phyloP scores from a whole-genome alignment of 1,140 invertebrate genomes.

The Orius laevigatus region DNA sequence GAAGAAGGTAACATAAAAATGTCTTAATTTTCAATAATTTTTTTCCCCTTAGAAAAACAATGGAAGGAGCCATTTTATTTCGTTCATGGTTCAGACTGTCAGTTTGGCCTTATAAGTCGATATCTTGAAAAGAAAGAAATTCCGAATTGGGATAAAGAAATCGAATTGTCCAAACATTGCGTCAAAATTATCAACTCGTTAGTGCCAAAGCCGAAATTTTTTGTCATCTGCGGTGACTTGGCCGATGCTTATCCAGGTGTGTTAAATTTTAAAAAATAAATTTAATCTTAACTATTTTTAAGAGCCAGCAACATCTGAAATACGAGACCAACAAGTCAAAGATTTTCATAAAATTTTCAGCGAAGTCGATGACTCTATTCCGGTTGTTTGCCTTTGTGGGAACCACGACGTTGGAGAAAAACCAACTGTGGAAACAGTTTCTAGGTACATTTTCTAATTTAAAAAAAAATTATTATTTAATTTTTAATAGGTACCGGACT shows the following conservation, averaged over 20 bases:
- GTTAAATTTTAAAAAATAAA: constrained; percentile 4
- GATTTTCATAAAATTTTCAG: constrained; percentile 31
- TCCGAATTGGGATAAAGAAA: constrained; percentile 33
- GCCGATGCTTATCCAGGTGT: constrained; percentile 33
- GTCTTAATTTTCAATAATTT: no score
- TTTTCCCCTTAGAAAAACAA: constrained; percentile 15
- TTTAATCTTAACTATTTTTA: not conserved
- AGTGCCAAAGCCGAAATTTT: constrained; percentile 33
- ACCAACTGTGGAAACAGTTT: constrained; percentile 29
- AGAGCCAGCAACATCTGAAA: constrained; percentile 15
- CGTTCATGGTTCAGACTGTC: constrained; percentile 35
- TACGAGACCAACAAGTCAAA: constrained; percentile 25
- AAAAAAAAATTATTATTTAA: not conserved
- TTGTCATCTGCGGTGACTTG: constrained; percentile 39
- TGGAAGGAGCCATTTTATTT: constrained; percentile 28
- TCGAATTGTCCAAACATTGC: constrained; percentile 25
- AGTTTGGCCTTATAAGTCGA: constrained; percentile 34
- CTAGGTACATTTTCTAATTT: constrained; percentile 16
- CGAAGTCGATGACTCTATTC: constrained; percentile 29
- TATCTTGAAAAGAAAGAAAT: constrained; percentile 25
- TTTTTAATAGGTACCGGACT: constrained; percentile 24
- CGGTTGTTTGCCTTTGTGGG: constrained; percentile 37
- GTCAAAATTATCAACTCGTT: constrained; percentile 32
- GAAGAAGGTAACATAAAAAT: no score
- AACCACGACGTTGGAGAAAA: constrained; percentile 39